Evolutionary conservation across 2,888 invertebrate species (phyloP).

Genomic region (Drosophila histrio): DNA sequence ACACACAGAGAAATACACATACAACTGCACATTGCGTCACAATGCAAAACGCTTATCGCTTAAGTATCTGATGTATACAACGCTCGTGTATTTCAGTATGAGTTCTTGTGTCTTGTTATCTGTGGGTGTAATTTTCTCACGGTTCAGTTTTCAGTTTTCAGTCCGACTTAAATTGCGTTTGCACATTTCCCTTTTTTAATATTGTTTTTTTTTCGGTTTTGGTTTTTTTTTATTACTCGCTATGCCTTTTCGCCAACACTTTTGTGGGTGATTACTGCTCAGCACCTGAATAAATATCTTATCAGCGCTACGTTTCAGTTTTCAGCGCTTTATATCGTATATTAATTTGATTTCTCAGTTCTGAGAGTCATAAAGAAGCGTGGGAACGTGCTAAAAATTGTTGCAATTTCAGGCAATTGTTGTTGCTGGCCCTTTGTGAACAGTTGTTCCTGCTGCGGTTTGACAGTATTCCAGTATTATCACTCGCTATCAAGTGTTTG

Average conservation of each 20-base stretch:
- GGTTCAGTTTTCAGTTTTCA: conserved; percentile 76
- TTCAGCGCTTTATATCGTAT: conserved; percentile 63
- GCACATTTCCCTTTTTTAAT: conserved; percentile 63
- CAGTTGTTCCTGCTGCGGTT: conserved; percentile 19
- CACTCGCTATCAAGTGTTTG: conserved; percentile 67
- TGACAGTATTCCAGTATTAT: conserved; percentile 33
- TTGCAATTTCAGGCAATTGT: conserved; percentile 47
- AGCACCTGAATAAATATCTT: conserved; percentile 79
- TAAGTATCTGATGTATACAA: conserved; percentile 52
- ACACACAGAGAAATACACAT: conserved; percentile 5
- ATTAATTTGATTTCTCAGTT: conserved; percentile 67
- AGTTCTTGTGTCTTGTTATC: conserved; percentile 59
- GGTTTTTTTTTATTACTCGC: conserved; percentile 45
- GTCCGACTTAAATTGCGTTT: conserved; percentile 72
- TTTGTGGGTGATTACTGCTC: conserved; percentile 69
- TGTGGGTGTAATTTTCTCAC: conserved; percentile 81
- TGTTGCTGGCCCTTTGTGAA: conserved; percentile 5
- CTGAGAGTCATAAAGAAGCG: conserved; percentile 62
- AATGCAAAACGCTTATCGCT: conserved; percentile 73
- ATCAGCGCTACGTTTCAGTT: conserved; percentile 63
- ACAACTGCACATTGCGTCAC: conserved; percentile 55
- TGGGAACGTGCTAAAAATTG: conserved; percentile 63
- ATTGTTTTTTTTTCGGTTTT: neutral
- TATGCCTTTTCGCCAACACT: conserved; percentile 64
- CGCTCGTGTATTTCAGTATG: conserved; percentile 20